These are phyloP conservation scores for Cavia aperea DNA, from an alignment of 2,113 vertebrate species.

Conservation along the genomic window DNA sequence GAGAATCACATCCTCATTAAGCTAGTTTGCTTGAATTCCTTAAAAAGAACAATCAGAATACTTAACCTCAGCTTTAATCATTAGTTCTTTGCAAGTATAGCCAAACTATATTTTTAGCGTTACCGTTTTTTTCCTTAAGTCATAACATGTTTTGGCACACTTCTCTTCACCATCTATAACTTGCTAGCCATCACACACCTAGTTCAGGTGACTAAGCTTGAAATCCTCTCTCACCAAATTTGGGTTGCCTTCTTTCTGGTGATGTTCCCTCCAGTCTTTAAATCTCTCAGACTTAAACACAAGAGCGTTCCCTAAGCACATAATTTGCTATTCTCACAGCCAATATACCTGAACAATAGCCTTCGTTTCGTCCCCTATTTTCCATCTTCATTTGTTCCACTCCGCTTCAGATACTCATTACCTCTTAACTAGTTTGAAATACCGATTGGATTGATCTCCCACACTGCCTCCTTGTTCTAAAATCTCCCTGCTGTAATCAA, in stretches of 20 bases:
- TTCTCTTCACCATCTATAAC: background rate
- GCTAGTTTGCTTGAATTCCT: background rate
- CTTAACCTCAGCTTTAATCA: background rate
- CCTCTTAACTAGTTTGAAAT: conserved; percentile 45
- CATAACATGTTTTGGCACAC: background rate
- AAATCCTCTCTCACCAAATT: background rate
- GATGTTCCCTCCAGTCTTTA: background rate
- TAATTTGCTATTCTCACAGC: background rate
- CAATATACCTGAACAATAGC: background rate
- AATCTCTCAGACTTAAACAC: background rate
- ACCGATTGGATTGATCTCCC: conserved; percentile 25
- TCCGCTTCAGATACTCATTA: conserved; percentile 37
- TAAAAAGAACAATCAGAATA: background rate
- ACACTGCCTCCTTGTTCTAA: conserved; percentile 15
- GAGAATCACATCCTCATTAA: background rate
- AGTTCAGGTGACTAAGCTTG: background rate
- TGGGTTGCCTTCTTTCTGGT: background rate
- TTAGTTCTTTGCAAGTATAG: background rate
- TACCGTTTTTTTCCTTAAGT: background rate
- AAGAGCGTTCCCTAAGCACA: background rate
- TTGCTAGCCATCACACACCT: background rate
- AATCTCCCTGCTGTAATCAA: conserved; percentile 43
- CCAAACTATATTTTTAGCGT: background rate
- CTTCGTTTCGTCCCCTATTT: background rate
- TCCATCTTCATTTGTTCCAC: conserved; percentile 38